A percentile compares a stretch with the other conserved stretches of the same genome.
Evolutionary conservation across 2,888 invertebrate species (phyloP).

Genomic region (Archaeoteleia sp.): DNA sequence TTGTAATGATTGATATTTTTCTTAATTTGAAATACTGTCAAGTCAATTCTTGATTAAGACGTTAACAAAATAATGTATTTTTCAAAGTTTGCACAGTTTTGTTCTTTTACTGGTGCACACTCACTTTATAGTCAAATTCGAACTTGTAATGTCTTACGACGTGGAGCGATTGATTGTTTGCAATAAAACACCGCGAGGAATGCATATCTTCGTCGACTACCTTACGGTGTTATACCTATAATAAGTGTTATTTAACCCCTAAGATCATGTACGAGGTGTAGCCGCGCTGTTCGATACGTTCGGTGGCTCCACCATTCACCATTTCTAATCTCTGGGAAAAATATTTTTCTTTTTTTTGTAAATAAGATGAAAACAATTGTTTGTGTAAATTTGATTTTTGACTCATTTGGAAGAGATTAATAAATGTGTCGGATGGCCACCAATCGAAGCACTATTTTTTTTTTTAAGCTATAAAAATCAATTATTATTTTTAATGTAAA

Average conservation of each 20-base stretch:
- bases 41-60: too few relatives aligned
- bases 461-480: too few relatives aligned
- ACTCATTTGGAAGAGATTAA: constrained; percentile 10
- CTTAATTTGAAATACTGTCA: too few relatives aligned
- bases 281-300: constrained; percentile 65
- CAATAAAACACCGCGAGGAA: constrained; percentile 16
- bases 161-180: constrained; percentile 27
- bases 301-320: constrained; percentile 40
- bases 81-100: too few relatives aligned
- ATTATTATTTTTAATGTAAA: too few relatives aligned
- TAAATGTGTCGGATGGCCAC: constrained; percentile 22
- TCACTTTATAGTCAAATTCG: constrained; percentile 3
- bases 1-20: too few relatives aligned
- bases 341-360: too few relatives aligned
- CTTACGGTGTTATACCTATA: constrained; percentile 50
- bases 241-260: constrained; percentile 57
- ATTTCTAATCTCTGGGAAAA: constrained; percentile 31
- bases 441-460: too few relatives aligned
- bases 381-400: neutral
- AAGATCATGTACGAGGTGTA: constrained; percentile 68
- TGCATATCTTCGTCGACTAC: constrained; percentile 29
- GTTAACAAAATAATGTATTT: too few relatives aligned
- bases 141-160: constrained; percentile 22
- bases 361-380: constrained; percentile 10
- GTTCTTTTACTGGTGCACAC: too few relatives aligned